Conservation (phyloP, 2,113 vertebrate genomes). For the Thalassarche chlororhynchos region DNA sequence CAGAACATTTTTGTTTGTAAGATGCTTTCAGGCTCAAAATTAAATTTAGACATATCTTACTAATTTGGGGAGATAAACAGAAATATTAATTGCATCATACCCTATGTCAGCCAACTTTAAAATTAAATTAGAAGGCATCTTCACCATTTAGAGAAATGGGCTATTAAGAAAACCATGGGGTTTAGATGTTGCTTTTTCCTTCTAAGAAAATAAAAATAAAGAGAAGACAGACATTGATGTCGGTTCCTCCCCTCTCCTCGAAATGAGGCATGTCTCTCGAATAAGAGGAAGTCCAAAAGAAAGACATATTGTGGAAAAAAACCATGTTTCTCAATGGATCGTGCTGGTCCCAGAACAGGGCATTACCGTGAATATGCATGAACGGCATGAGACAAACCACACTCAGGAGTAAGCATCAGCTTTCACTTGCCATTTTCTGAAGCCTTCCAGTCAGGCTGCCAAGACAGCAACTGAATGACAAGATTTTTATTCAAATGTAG, state of each 20-base stretch:
- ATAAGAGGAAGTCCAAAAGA: background rate
- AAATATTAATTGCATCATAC: background rate
- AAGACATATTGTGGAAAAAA: background rate
- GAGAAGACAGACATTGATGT: no score
- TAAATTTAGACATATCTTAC: background rate
- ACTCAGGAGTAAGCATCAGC: background rate
- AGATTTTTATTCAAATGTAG: background rate
- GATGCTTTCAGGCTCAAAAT: background rate
- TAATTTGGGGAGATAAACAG: background rate
- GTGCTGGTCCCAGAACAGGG: background rate
- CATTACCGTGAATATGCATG: background rate
- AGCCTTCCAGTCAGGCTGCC: background rate
- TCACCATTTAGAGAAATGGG: background rate
- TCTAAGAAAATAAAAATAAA: background rate
- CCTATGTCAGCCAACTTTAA: background rate
- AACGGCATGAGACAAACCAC: background rate
- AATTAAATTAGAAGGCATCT: background rate
- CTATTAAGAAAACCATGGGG: background rate
- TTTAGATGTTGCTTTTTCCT: background rate
- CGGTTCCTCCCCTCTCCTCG: background rate
- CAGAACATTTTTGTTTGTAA: background rate
- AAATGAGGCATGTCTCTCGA: background rate
- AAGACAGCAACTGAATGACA: background rate
- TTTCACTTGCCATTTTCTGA: background rate
- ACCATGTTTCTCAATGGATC: background rate